phyloP scores from a whole-genome alignment of 2,113 vertebrate genomes.

The Crotalus horridus region DNA sequence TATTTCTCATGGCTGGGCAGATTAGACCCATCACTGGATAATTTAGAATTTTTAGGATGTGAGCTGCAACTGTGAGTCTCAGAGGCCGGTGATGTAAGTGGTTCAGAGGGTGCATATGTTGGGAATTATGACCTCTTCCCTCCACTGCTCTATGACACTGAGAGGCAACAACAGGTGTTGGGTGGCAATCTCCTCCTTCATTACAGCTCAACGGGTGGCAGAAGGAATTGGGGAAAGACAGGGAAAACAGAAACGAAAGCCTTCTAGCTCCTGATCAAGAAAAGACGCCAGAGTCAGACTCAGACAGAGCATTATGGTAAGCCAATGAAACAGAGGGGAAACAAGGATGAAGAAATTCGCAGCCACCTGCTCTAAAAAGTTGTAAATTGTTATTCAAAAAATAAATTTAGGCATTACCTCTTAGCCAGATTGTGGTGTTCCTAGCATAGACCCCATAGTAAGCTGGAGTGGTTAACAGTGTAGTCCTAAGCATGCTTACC shows the following conservation, averaged over 20 bases:
- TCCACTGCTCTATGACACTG: constrained; percentile 54
- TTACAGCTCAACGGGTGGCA: constrained; percentile 35
- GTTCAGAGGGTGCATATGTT: background rate
- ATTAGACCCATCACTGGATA: background rate
- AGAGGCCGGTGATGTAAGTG: background rate
- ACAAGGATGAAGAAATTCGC: background rate
- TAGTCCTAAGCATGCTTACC: background rate
- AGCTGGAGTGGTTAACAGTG: background rate
- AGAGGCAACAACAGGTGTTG: constrained; percentile 49
- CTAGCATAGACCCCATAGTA: background rate
- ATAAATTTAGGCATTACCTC: no score
- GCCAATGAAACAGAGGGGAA: background rate
- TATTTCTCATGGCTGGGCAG: background rate
- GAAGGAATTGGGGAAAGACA: constrained; percentile 19
- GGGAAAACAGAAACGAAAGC: constrained; percentile 27
- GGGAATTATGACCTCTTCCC: constrained; percentile 46
- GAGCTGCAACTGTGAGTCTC: fast-evolving
- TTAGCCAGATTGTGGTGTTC: background rate
- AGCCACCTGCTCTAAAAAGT: background rate
- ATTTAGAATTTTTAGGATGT: background rate
- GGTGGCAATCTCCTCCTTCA: constrained; percentile 28
- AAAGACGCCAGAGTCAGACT: background rate
- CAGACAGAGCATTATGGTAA: constrained; percentile 55
- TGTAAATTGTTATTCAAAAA: background rate
- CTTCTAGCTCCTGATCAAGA: constrained; percentile 25